These are phyloP conservation scores for Petaurus breviceps DNA, from an alignment of 2,113 vertebrate species.

Conservation along the genomic window DNA sequence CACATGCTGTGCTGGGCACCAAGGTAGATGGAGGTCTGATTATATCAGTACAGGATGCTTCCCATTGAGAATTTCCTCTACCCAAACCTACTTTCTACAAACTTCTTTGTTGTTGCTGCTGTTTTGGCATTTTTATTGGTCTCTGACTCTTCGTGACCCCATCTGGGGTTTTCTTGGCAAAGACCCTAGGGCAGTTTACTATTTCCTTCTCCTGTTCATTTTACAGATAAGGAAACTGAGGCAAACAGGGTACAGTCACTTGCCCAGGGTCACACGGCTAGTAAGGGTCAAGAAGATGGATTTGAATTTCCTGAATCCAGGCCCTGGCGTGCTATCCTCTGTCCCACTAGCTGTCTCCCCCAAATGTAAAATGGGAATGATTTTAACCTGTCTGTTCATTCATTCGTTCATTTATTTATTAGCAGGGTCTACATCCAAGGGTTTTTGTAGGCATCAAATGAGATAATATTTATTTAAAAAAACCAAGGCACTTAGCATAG, in stretches of 20 bases:
- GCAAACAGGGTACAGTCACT: background rate
- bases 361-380: background rate
- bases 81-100: background rate
- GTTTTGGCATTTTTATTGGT: no score
- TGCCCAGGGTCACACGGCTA: background rate
- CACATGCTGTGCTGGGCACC: background rate
- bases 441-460: background rate
- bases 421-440: background rate
- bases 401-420: background rate
- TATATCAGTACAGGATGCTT: background rate
- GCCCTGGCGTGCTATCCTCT: background rate
- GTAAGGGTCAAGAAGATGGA: background rate
- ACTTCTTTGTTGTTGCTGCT: no score
- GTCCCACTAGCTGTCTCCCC: background rate
- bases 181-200: no score
- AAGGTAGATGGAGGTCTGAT: background rate
- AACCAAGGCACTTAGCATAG: background rate
- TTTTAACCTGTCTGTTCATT: background rate
- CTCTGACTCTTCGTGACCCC: background rate
- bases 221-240: background rate
- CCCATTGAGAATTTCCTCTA: background rate
- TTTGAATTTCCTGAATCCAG: background rate
- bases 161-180: no score
- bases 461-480: background rate
- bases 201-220: background rate